Evolutionary conservation across 2,113 vertebrate species (phyloP), one percentile per base, ranked within the genome.

Genomic region (Tylochromis polylepis): DNA sequence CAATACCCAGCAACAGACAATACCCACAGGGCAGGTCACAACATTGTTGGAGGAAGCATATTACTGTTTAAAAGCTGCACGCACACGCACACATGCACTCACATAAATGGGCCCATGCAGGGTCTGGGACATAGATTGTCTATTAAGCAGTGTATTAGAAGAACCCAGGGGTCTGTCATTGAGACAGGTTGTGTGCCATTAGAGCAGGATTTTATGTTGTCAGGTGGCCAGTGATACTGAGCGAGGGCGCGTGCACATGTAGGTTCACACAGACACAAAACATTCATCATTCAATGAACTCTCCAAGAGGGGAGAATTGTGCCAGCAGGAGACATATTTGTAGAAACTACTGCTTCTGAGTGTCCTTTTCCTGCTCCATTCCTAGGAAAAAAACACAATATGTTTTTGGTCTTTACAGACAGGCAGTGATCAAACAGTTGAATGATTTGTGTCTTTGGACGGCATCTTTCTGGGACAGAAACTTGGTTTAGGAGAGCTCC

Each of bases 101-200:
- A 16, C 77, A 72, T 83, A 89, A 90, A 93, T 89, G 88, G 91
- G 34, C 65, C 75, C 90, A 82, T 85, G 58, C 86, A 36, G 85
- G 58, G 58, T 67, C 60, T 83, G 87, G 36, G 85, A 82, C 83
- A 70, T 59, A 91, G 91, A 88, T 92, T 90, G 92, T 93, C 91
- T 92, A 94, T 92, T 91, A 91, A 89, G 89, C 88, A 88, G 85
- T 77, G 56, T 88, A 92, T 93, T 92, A 93, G 89, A 87, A 82
- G 87, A 90, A 87, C 83, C 81, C 87, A 83, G 84, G 80, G 91
- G 91, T 90, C 81, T 16, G 53, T 75, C 91, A 90, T 80, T 88
- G 90, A 91, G 88, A 90, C 89, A 67, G 87, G 91, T 92, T 93
- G 90, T 89, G 85, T 72, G 83, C 85, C 89, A 93, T 93, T 93